Evolutionary conservation across 2,797 vertebrate genomes (phyloP).

Genomic region (Sitta carolinensis): DNA sequence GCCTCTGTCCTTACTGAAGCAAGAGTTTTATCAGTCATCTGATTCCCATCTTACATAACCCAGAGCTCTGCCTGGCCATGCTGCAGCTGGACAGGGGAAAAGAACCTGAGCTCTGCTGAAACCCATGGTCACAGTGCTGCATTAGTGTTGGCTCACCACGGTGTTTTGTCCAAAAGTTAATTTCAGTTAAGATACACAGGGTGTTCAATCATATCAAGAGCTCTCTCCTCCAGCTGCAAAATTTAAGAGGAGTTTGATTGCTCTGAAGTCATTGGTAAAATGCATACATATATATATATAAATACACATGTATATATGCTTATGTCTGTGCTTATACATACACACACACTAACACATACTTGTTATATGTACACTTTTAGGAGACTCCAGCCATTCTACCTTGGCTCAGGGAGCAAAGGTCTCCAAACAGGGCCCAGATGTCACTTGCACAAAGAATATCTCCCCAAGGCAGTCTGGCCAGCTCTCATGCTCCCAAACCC

Average conservation of each 20-base stretch:
- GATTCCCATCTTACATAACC: constrained; percentile 34
- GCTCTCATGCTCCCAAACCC: background rate
- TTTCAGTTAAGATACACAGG: background rate
- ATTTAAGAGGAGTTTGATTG: constrained; percentile 10
- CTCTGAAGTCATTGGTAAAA: background rate
- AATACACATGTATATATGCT: accelerated
- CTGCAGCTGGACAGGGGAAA: background rate
- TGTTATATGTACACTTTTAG: background rate
- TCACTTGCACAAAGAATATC: background rate
- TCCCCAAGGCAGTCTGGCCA: background rate
- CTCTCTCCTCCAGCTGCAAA: constrained; percentile 12
- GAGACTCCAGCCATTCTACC: background rate
- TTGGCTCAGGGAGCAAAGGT: background rate
- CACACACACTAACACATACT: background rate
- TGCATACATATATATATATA: accelerated
- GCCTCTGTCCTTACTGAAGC: constrained; percentile 32
- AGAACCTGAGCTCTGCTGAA: background rate
- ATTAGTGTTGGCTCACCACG: background rate
- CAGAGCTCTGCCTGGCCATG: background rate
- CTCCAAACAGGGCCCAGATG: background rate
- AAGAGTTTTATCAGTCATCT: constrained; percentile 22
- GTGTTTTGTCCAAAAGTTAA: constrained; percentile 34
- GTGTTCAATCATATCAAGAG: background rate
- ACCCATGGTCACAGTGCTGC: background rate
- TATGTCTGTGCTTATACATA: background rate